phyloP scores from a whole-genome alignment of 2,888 invertebrate species.

The Heliothis peltigera region DNA sequence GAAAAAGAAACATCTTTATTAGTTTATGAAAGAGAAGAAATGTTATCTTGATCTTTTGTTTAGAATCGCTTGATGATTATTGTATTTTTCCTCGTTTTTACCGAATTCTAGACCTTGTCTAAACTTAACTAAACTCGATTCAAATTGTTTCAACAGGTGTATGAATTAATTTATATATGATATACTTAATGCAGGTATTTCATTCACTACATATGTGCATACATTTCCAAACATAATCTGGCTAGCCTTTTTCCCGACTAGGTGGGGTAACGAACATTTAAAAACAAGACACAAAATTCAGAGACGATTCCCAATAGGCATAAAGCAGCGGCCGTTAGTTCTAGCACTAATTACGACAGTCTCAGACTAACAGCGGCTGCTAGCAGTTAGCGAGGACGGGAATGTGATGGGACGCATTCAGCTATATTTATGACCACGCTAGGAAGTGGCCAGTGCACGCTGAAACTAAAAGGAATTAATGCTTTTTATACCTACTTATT shows the following conservation, averaged over 20 bases:
- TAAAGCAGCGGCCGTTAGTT: conserved; percentile 1
- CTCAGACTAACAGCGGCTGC: conserved; percentile 19
- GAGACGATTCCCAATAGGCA: not conserved
- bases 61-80: too few species aligned
- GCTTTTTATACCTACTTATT: not conserved
- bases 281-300: not conserved
- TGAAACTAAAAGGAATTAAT: not conserved
- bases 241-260: too few species aligned
- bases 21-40: not conserved
- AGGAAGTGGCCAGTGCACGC: not conserved
- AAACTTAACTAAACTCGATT: too few species aligned
- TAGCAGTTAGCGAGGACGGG: conserved; percentile 32
- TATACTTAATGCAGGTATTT: too few species aligned
- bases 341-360: conserved; percentile 11
- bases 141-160: too few species aligned
- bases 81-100: too few species aligned
- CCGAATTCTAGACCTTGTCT: too few species aligned
- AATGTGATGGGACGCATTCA: conserved; percentile 38
- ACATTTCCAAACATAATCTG: too few species aligned
- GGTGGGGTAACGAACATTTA: too few species aligned
- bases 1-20: not conserved
- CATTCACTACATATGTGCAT: too few species aligned
- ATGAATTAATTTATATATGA: too few species aligned
- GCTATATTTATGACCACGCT: conserved; percentile 21
- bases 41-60: too few species aligned